Percentiles rank a stretch among this genome's conserved stretches.
Conservation (phyloP, 2,113 vertebrate genomes). For the Ovis aries region DNA sequence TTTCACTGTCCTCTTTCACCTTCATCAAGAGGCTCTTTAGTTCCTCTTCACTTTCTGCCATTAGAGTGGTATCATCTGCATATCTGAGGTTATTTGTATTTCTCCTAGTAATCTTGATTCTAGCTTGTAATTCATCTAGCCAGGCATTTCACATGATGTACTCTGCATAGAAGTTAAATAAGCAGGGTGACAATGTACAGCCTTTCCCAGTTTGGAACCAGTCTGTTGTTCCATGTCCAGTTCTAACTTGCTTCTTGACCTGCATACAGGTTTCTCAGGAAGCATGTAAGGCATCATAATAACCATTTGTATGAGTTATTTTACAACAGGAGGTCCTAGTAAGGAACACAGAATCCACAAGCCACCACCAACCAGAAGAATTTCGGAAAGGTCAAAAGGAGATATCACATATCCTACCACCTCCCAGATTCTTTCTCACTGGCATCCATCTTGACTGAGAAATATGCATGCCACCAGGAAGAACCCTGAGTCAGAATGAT, state of each 20-base stretch:
- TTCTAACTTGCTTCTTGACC: background rate
- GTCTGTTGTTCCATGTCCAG: background rate
- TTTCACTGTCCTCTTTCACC: background rate
- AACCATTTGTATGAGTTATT: background rate
- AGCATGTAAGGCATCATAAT: background rate
- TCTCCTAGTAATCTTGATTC: background rate
- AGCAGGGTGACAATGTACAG: background rate
- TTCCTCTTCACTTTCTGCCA: background rate
- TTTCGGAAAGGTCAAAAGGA: background rate
- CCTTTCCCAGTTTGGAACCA: background rate
- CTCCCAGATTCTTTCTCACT: background rate
- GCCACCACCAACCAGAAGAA: background rate
- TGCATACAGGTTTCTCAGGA: background rate
- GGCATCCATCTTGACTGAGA: background rate
- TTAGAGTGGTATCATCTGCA: background rate
- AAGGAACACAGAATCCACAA: background rate
- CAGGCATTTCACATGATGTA: background rate
- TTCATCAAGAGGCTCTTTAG: background rate
- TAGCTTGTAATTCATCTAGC: background rate
- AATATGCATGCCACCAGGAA: background rate
- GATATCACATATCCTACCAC: background rate
- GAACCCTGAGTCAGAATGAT: background rate
- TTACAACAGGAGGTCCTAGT: background rate
- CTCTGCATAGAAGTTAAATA: background rate
- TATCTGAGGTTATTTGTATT: background rate